These are phyloP conservation scores for Physella acuta DNA, from an alignment of 1,140 invertebrate genomes.

Conservation along the genomic window DNA sequence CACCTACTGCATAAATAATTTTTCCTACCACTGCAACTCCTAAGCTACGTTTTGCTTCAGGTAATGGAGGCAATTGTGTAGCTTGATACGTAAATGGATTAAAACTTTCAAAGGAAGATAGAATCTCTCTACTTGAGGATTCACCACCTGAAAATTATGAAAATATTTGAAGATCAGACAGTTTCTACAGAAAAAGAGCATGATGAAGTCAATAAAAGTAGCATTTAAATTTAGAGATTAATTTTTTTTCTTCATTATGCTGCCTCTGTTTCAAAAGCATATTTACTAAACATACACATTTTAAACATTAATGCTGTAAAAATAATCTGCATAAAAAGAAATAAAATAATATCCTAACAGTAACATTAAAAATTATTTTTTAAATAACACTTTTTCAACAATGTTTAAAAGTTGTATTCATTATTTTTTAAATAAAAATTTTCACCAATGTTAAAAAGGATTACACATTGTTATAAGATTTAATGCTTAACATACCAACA, in stretches of 20 bases:
- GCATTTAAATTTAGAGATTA: too few species aligned
- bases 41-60: constrained; percentile 24
- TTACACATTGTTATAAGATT: too few species aligned
- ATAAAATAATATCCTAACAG: too few species aligned
- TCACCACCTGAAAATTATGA: constrained; percentile 29
- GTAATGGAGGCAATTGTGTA: constrained; percentile 21
- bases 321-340: too few species aligned
- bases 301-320: too few species aligned
- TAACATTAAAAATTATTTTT: too few species aligned
- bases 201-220: neutral
- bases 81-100: constrained; percentile 25
- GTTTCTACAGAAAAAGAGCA: neutral
- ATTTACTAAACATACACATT: neutral
- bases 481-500: constrained; percentile 26
- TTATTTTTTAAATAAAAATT: too few species aligned
- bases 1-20: constrained; percentile 31
- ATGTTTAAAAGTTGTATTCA: too few species aligned
- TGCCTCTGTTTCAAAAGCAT: neutral
- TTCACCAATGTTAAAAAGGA: too few species aligned
- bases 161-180: too few species aligned
- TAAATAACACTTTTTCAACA: too few species aligned
- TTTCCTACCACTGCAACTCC: constrained; percentile 26
- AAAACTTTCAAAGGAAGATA: constrained; percentile 27
- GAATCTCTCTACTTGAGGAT: constrained; percentile 24
- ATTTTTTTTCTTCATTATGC: too few species aligned